A percentile compares a stretch with the other conserved stretches of the same genome.
These are phyloP conservation scores for Euclidia mi DNA, from an alignment of 2,888 invertebrate species.

Conservation along the genomic window DNA sequence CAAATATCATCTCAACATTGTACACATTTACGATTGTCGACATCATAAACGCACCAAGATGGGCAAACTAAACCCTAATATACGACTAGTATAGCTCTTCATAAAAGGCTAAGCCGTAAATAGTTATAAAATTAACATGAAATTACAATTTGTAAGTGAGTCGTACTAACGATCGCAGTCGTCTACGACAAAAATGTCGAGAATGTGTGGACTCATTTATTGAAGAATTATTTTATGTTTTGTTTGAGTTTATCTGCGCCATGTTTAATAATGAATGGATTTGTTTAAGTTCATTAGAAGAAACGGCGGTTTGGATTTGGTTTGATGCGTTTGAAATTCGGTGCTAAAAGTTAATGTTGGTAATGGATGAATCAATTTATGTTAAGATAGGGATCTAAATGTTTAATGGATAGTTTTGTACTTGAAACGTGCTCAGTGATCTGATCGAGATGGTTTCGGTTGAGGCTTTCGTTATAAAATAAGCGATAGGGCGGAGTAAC, in stretches of 20 bases:
- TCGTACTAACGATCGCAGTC: constrained; percentile 42
- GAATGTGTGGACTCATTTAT: constrained; percentile 47
- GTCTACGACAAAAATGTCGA: constrained; percentile 42
- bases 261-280: constrained; percentile 20
- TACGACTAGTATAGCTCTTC: constrained; percentile 45
- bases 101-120: constrained; percentile 69
- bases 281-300: too few relatives aligned
- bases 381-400: too few relatives aligned
- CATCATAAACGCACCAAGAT: constrained; percentile 48
- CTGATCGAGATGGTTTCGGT: too few relatives aligned
- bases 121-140: constrained; percentile 80
- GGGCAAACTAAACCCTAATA: constrained; percentile 41
- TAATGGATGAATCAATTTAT: too few relatives aligned
- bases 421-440: too few relatives aligned
- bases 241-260: constrained; percentile 36
- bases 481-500: too few relatives aligned
- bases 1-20: constrained; percentile 27
- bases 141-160: constrained; percentile 72
- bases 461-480: too few relatives aligned
- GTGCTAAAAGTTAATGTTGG: constrained; percentile 5
- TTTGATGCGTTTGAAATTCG: too few relatives aligned
- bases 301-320: too few relatives aligned
- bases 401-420: constrained; percentile 12
- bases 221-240: constrained; percentile 43
- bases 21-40: constrained; percentile 42